Conservation (phyloP, 2,113 vertebrate genomes). For the Sebastes fasciatus region DNA sequence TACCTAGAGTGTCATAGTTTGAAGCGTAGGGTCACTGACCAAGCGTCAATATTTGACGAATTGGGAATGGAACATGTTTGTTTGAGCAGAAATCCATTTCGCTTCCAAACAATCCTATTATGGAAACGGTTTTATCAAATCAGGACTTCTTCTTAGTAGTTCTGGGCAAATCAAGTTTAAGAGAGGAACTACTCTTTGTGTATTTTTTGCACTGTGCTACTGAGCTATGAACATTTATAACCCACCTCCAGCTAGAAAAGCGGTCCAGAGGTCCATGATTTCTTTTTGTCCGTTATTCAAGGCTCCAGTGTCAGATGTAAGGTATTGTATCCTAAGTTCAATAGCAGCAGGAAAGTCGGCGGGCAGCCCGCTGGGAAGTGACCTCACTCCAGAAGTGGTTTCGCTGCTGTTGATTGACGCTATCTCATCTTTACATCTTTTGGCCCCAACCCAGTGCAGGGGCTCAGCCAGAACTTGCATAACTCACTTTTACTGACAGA, state of each 20-base stretch:
- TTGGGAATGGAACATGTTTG: neutral
- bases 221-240: neutral
- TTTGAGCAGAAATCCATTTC: neutral
- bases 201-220: neutral
- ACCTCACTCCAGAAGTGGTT: conserved; percentile 61
- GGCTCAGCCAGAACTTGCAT: conserved; percentile 60
- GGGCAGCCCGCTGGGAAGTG: conserved; percentile 55
- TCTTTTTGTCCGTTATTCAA: conserved; percentile 43
- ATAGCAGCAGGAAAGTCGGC: conserved; percentile 45
- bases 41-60: no score
- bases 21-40: no score
- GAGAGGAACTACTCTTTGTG: no score
- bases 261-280: conserved; percentile 15
- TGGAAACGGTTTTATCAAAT: neutral
- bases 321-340: conserved; percentile 32
- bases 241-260: neutral
- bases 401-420: conserved; percentile 58
- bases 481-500: conserved; percentile 50
- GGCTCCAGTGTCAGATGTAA: conserved; percentile 38
- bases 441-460: conserved; percentile 44
- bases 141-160: neutral
- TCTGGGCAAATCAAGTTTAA: no score
- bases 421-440: conserved; percentile 68
- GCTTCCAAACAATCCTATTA: neutral
- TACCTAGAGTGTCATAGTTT: no score